Conservation (phyloP, 1,140 invertebrate genomes). For the Euwallacea fornicatus region DNA sequence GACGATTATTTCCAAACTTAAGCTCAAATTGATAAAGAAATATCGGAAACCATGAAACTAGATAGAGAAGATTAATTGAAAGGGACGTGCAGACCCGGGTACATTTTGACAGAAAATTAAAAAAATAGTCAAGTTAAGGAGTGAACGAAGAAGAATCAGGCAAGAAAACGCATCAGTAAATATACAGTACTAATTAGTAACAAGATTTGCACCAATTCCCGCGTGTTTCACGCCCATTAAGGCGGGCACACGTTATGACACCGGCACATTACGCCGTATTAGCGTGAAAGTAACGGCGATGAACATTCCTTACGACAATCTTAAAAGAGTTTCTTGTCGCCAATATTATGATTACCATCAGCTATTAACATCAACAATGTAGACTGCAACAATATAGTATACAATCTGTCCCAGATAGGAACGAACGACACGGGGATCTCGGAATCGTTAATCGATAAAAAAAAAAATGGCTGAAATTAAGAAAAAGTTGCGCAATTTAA, state of each 20-base stretch:
- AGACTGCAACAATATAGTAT: too few species aligned
- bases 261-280: not conserved
- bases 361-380: too few species aligned
- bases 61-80: not conserved
- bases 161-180: not conserved
- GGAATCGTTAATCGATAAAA: too few species aligned
- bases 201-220: constrained; percentile 1
- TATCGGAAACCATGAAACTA: not conserved
- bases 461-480: too few species aligned
- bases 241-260: not conserved
- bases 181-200: not conserved
- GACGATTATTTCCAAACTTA: not conserved
- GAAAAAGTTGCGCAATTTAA: too few species aligned
- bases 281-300: constrained; percentile 1
- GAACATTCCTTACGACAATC: not conserved
- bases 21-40: not conserved
- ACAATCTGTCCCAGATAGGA: too few species aligned
- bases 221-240: constrained; percentile 5
- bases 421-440: too few species aligned
- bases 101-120: too few species aligned
- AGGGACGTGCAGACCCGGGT: too few species aligned
- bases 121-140: too few species aligned
- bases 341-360: too few species aligned
- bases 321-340: not conserved
- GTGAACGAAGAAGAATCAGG: too few species aligned